Percentiles rank a stretch among this genome's conserved stretches.
phyloP scores from a whole-genome alignment of 2,113 vertebrate genomes.

The Otocyon megalotis region DNA sequence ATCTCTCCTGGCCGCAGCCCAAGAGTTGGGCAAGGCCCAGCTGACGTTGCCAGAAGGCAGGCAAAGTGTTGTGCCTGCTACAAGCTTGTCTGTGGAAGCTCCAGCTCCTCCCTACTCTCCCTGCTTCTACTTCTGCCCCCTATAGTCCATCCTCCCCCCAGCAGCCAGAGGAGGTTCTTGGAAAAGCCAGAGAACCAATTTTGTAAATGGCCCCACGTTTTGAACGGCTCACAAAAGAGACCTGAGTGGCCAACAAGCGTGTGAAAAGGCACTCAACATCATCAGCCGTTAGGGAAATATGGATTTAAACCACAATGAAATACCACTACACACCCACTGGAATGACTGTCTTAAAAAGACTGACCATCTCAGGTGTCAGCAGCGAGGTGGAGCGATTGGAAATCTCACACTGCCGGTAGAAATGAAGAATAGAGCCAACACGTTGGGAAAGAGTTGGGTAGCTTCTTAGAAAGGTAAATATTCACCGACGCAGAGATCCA shows the following conservation, averaged over 20 bases:
- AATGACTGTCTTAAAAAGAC: background rate
- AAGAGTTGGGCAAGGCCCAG: background rate
- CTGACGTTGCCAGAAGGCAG: background rate
- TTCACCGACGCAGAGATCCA: background rate
- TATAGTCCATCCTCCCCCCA: background rate
- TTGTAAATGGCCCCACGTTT: background rate
- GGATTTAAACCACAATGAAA: constrained; percentile 34
- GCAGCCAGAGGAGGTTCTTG: background rate
- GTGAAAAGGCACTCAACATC: background rate
- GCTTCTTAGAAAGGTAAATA: background rate
- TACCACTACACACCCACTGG: background rate
- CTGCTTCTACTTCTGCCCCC: background rate
- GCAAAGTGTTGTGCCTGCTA: background rate
- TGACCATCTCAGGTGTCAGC: background rate
- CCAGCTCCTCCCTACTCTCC: background rate
- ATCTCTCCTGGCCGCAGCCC: background rate
- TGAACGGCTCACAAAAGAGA: background rate
- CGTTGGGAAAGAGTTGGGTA: background rate
- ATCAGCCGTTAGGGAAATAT: constrained; percentile 36
- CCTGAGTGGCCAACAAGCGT: background rate
- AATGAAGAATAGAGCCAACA: background rate
- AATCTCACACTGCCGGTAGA: background rate
- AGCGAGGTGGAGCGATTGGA: background rate
- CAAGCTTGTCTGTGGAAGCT: background rate
- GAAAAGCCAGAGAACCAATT: background rate